These are phyloP conservation scores for Spisula subtruncata DNA, from an alignment of 2,888 invertebrate species.

Conservation along the genomic window DNA sequence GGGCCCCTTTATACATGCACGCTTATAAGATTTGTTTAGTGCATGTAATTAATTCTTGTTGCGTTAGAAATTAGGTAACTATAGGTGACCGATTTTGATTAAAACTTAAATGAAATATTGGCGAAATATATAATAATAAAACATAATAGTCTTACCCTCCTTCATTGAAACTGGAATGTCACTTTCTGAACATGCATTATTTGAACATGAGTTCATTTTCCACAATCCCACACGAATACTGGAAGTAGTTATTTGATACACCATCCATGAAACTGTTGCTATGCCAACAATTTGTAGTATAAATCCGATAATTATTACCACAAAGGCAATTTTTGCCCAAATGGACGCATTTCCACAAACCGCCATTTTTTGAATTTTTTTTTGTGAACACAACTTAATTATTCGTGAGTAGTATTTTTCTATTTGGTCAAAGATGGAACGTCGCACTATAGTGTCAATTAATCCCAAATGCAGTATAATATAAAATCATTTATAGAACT, in stretches of 20 bases:
- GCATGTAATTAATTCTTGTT: too few relatives aligned
- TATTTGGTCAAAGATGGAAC: not conserved
- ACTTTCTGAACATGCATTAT: constrained; percentile 51
- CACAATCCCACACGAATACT: constrained; percentile 75
- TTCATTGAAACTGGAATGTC: constrained; percentile 37
- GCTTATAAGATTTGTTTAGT: too few relatives aligned
- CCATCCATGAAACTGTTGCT: constrained; percentile 78
- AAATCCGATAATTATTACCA: constrained; percentile 67
- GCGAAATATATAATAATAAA: not conserved
- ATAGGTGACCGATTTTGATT: too few relatives aligned
- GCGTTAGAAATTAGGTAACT: too few relatives aligned
- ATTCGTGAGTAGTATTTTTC: not conserved
- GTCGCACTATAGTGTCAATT: not conserved
- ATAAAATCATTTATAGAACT: too few relatives aligned
- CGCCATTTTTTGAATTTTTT: constrained; percentile 44
- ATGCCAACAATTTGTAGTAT: constrained; percentile 75
- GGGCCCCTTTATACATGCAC: too few relatives aligned
- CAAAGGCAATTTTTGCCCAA: constrained; percentile 77
- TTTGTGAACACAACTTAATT: not conserved
- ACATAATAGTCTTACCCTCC: constrained; percentile 45
- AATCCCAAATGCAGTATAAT: too few relatives aligned
- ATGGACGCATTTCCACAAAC: constrained; percentile 72
- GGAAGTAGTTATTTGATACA: constrained; percentile 69
- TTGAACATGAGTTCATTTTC: constrained; percentile 70
- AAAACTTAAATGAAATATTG: too few relatives aligned